Evolutionary conservation across 92 coral and sea anemone species (phyloP), one percentile per base, ranked within the genome.

Genomic region (Bergia sp.): DNA sequence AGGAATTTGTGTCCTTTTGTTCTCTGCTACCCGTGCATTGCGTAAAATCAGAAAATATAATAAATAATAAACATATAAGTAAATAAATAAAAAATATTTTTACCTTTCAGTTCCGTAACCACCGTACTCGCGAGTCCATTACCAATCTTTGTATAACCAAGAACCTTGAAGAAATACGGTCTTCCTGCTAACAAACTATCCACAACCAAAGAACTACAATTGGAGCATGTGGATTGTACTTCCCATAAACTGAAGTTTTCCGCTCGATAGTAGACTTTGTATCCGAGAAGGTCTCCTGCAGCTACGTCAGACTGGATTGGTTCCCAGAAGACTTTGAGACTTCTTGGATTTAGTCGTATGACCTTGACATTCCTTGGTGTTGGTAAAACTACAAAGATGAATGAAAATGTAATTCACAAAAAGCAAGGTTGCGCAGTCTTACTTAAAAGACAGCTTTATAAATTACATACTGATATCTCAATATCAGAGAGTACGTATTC

Each of bases 361-460:
- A n/a, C 79, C 23, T 75, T 75, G 50, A 75, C 50, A 20, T 75
- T 75, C 79, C 23, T 75, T 40, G 79, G 79, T 40, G 79, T 50
- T 40, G 50, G 79, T 75, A 43, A 20, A 75, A 75, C 79, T 75
- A 4, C 3, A 15, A 40, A 39, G 47, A 39, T 8, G 40, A 40
- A 9, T 1, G 9, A 36, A 5, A 72, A 6, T 72, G 37, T 13
- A 37, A 9, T 67, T 29, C 29, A 29, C 29, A 29, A 29, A 29
- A 29, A 29, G 29, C 29, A 29, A 29, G 29, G 29, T 29, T 29
- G 29, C 29, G 29, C 29, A 29, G 29, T 29, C 29, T 29, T 29
- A 29, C 29, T 29, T 29, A 29, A 29, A 29, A 29, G 29, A 29
- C 29, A 29, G 29, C 29, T 29, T 29, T 29, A 29, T 29, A 29